Evolutionary conservation across 2,888 invertebrate species (phyloP), one percentile per base, ranked within the genome.

Genomic region (Pseudolycoriella hygida): DNA sequence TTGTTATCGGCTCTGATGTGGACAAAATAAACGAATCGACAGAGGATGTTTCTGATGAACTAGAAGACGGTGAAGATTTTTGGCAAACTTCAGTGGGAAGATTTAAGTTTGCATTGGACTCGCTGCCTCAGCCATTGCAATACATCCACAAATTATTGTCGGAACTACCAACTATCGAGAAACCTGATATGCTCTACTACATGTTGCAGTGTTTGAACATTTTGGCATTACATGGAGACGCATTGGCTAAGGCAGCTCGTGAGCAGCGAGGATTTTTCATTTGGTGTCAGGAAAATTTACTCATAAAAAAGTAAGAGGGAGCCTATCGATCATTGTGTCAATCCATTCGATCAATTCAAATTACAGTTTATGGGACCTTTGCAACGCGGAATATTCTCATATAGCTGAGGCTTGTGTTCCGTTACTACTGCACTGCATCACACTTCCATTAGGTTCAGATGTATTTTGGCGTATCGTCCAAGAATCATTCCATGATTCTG

Each of bases 381-480:
- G 93, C 61, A 87, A 87, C 60, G 85, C 92, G 1, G 86, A 87
- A 51, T 83, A 89, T 63, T 93, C 93, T 1, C 92, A 96, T 66
- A 87, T 97, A 53, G 86, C 93, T 53, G 86, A 90, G 60, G 82
- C 89, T 51, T 80, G 83, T 25, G 93, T 93, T 20, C 93, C 96
- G 0, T 73, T 98, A 45, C 69, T 99, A 50, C 71, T 98, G 47
- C 96, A 98, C 66, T 93, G 93, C 59, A 82, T 97, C 49, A 92
- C 94, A 0, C 70, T 98, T 50, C 86, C 93, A 1, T 80, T 85
- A 47, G 98, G 98, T 2, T 84, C 88, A 0, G 94, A 96, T 61
- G 86, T 93, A 40, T 89, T 98, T 63, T 97, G 97, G 84, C 77
- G 82, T 51, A 76, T 93, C n/a, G 79, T 98, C 45, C 86, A 96